Conservation (phyloP, 1,140 invertebrate genomes). For the Globodera ellingtonae region DNA sequence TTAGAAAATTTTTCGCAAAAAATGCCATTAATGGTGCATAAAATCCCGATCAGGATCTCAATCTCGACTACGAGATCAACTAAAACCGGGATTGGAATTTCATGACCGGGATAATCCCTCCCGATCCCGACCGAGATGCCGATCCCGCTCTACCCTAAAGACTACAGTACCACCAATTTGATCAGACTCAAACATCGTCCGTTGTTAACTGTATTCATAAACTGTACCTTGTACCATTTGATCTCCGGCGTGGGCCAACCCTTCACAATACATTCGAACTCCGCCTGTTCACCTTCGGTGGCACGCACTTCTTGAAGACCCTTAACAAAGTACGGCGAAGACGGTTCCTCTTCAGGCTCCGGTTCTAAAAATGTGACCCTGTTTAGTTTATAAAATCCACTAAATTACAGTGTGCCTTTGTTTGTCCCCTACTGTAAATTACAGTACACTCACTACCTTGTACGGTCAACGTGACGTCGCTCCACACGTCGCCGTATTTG, state of each 20-base stretch:
- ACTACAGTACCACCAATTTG: no score
- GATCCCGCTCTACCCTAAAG: no score
- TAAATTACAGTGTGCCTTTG: background rate
- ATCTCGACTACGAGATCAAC: no score
- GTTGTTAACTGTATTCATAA: slow-evolving; percentile 1
- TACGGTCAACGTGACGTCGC: slow-evolving; percentile 54
- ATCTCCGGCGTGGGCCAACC: slow-evolving; percentile 84
- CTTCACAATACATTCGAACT: slow-evolving; percentile 83
- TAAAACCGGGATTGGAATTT: no score
- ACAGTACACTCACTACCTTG: slow-evolving; percentile 25
- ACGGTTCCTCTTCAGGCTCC: slow-evolving; percentile 1
- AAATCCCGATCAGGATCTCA: no score
- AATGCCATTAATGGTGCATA: no score
- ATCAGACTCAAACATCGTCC: background rate
- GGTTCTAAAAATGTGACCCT: slow-evolving; percentile 17
- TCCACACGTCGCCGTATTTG: slow-evolving; percentile 55
- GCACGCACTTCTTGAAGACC: slow-evolving; percentile 56
- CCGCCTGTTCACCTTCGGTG: slow-evolving; percentile 82
- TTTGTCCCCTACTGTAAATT: no score
- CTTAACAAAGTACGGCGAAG: slow-evolving; percentile 37
- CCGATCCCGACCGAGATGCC: no score
- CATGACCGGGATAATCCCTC: no score
- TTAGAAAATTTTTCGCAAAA: no score
- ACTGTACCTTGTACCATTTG: slow-evolving; percentile 75
- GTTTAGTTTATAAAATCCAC: background rate